A percentile compares a stretch with the other conserved stretches of the same genome.
Evolutionary conservation across 2,888 invertebrate species (phyloP).

Genomic region (Aquatica leii): DNA sequence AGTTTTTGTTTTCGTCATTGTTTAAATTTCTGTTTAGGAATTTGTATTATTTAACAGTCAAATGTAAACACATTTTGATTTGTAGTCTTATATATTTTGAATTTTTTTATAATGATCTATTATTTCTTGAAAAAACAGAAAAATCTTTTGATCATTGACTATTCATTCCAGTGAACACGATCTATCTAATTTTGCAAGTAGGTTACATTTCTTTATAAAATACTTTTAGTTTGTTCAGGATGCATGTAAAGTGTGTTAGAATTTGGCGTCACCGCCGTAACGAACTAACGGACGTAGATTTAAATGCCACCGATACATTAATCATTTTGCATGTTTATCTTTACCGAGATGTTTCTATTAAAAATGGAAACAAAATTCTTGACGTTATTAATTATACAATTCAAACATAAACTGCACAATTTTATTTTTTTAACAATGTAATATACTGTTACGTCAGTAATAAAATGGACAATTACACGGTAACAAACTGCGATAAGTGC

Average conservation of each 20-base stretch:
- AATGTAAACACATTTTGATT: no score
- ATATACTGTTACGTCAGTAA: slow-evolving; percentile 7
- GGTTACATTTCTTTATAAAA: slow-evolving; percentile 25
- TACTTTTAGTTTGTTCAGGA: slow-evolving; percentile 34
- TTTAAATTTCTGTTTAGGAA: no score
- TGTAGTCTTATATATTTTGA: no score
- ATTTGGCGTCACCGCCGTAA: slow-evolving; percentile 33
- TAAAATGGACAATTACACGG: background rate
- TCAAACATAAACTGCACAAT: no score
- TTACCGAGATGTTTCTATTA: background rate
- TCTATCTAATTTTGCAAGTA: slow-evolving; percentile 27
- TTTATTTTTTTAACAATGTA: background rate
- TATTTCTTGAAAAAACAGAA: no score
- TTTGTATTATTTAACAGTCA: no score
- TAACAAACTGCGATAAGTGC: background rate
- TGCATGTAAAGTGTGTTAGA: slow-evolving; percentile 35
- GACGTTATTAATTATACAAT: background rate
- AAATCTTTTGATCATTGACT: background rate
- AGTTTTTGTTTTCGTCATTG: no score
- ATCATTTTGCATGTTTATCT: slow-evolving; percentile 10
- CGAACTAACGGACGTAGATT: slow-evolving; percentile 29
- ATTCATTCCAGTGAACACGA: slow-evolving; percentile 24
- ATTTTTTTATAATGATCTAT: no score
- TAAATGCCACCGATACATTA: slow-evolving; percentile 22
- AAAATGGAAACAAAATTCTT: no score